phyloP scores from a whole-genome alignment of 1,140 invertebrate genomes.

The Pseudomyrmex cubaensis region DNA sequence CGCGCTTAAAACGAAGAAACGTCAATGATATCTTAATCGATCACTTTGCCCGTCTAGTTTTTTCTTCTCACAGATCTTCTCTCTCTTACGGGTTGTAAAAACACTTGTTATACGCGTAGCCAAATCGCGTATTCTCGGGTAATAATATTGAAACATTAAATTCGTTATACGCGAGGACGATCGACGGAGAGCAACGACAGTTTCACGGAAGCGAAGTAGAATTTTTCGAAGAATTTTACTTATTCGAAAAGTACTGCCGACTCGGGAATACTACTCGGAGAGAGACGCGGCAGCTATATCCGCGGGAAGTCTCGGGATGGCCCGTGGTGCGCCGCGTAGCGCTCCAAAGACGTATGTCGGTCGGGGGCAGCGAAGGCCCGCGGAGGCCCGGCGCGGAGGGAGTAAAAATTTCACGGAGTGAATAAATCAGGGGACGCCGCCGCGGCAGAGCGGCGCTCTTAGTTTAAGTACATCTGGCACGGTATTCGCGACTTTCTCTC shows the following conservation, averaged over 20 bases:
- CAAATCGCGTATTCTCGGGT: constrained; percentile 12
- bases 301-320: constrained; percentile 24
- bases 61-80: not conserved
- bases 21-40: not conserved
- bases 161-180: not conserved
- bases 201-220: constrained; percentile 31
- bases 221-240: constrained; percentile 53
- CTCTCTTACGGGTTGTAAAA: not conserved
- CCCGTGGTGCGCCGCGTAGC: constrained; percentile 45
- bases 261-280: constrained; percentile 43
- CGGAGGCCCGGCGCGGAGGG: constrained; percentile 62
- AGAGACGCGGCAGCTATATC: constrained; percentile 45
- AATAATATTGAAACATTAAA: constrained; percentile 40
- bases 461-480: constrained; percentile 76
- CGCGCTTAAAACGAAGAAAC: too few relatives aligned
- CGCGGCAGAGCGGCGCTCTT: constrained; percentile 71
- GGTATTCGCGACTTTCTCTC: constrained; percentile 24
- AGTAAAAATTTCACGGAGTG: constrained; percentile 82
- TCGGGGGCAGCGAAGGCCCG: constrained; percentile 65
- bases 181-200: constrained; percentile 12
- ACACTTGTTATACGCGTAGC: not conserved
- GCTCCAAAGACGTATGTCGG: constrained; percentile 63
- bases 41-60: not conserved
- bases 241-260: constrained; percentile 57
- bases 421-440: constrained; percentile 82